phyloP scores from a whole-genome alignment of 2,797 vertebrate genomes.

The Aphelocoma californica region DNA sequence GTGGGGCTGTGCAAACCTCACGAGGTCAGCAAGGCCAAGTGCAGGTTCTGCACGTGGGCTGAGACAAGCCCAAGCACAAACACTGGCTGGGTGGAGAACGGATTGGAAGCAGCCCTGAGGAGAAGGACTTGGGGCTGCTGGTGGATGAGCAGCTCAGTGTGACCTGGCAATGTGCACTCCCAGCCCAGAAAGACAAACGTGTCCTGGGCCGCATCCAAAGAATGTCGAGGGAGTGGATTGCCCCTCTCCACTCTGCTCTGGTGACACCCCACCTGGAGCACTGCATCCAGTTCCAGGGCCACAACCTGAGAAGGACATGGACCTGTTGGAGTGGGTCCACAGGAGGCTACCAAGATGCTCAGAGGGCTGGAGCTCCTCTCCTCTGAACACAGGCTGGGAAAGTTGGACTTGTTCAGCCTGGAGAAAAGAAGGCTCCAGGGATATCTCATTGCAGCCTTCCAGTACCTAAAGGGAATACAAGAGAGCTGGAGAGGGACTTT shows the following conservation, averaged over 20 bases:
- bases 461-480: not conserved
- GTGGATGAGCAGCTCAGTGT: not conserved
- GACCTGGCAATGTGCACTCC: accelerated
- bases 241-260: not conserved
- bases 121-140: not conserved
- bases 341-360: not conserved
- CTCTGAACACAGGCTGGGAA: not conserved
- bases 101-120: not conserved
- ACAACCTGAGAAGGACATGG: not conserved
- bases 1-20: not conserved
- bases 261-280: not conserved
- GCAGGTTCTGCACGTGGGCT: accelerated
- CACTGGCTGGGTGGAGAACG: not conserved
- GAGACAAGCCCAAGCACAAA: not conserved
- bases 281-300: not conserved
- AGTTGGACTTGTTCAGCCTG: not conserved
- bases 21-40: not conserved
- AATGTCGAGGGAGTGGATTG: accelerated
- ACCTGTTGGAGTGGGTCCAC: too few species aligned
- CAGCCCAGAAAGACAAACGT: not conserved
- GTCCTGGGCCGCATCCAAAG: not conserved
- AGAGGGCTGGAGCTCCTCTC: not conserved
- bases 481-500: not conserved
- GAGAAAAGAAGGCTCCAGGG: not conserved
- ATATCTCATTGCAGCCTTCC: not conserved